These are phyloP conservation scores for Spea multiplicata DNA, from an alignment of 2,113 vertebrate genomes.

Conservation along the genomic window DNA sequence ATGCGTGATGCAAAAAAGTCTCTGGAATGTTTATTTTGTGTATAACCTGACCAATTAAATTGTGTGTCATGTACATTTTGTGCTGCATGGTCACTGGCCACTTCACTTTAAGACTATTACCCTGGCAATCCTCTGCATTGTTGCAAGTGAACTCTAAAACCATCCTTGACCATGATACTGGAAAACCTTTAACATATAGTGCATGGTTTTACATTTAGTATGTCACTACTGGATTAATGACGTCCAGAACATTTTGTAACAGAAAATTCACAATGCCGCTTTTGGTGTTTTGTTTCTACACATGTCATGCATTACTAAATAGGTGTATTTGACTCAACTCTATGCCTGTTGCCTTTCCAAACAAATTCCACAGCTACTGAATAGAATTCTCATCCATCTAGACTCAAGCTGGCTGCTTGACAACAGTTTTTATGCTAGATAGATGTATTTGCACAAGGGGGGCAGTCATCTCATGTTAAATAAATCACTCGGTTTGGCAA, in stretches of 20 bases:
- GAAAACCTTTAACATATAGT: too few species aligned
- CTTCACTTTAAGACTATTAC: too few species aligned
- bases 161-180: too few species aligned
- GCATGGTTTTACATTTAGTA: too few species aligned
- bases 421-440: conserved; percentile 54
- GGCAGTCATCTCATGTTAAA: conserved; percentile 66
- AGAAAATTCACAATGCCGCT: neutral
- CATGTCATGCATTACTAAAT: conserved; percentile 9
- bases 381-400: conserved; percentile 50
- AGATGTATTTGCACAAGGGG: conserved; percentile 67
- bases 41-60: too few species aligned
- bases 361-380: conserved; percentile 51
- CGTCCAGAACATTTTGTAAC: neutral
- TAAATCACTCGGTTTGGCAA: conserved; percentile 66
- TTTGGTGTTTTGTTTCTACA: conserved; percentile 7
- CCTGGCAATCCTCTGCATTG: too few species aligned
- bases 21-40: too few species aligned
- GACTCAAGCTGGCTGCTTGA: conserved; percentile 42
- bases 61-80: too few species aligned
- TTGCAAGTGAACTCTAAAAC: too few species aligned
- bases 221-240: too few species aligned
- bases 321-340: conserved; percentile 8
- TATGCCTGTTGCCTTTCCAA: conserved; percentile 41
- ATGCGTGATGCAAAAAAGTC: too few species aligned
- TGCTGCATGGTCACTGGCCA: too few species aligned